Percentiles rank a stretch among this genome's conserved stretches.
phyloP scores from a whole-genome alignment of 2,888 invertebrate genomes.

The Drosophila borborema region DNA sequence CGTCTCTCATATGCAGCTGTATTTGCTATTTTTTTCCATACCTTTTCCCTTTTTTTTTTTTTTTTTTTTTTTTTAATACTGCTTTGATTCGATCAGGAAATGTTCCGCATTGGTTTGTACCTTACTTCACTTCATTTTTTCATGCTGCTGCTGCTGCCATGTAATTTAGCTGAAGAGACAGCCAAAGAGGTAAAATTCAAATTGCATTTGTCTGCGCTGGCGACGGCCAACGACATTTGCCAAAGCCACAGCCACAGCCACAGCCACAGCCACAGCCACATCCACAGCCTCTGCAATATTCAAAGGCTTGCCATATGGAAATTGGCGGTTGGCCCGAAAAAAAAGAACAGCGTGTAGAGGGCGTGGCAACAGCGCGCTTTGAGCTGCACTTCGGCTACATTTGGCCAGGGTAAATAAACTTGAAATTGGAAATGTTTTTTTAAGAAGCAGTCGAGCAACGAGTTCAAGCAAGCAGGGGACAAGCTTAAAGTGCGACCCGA shows the following conservation, averaged over 20 bases:
- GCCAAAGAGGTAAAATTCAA: slow-evolving; percentile 47
- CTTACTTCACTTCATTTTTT: background rate
- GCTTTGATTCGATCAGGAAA: slow-evolving; percentile 77
- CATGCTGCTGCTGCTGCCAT: slow-evolving; percentile 33
- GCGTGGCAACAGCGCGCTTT: slow-evolving; percentile 34
- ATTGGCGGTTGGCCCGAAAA: slow-evolving; percentile 53
- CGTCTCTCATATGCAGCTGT: slow-evolving; percentile 34
- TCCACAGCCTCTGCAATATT: slow-evolving; percentile 63
- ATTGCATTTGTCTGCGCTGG: slow-evolving; percentile 63
- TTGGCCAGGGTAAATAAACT: slow-evolving; percentile 56
- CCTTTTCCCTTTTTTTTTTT: slow-evolving; percentile 15
- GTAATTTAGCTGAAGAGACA: slow-evolving; percentile 58
- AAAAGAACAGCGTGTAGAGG: background rate
- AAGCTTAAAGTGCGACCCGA: slow-evolving; percentile 30
- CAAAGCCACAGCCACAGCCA: slow-evolving; percentile 19
- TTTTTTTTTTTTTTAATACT: slow-evolving; percentile 23
- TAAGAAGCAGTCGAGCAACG: slow-evolving; percentile 16
- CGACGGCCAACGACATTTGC: slow-evolving; percentile 62
- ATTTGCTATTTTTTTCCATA: slow-evolving; percentile 35
- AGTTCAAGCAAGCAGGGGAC: slow-evolving; percentile 24
- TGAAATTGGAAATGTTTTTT: slow-evolving; percentile 37
- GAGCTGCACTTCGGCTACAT: slow-evolving; percentile 24
- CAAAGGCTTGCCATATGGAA: slow-evolving; percentile 66
- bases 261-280: slow-evolving; percentile 32
- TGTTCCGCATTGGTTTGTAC: slow-evolving; percentile 49